A percentile compares a stretch with the other conserved stretches of the same genome.
phyloP scores from a whole-genome alignment of 2,113 vertebrate species.

The Rhea pennata region DNA sequence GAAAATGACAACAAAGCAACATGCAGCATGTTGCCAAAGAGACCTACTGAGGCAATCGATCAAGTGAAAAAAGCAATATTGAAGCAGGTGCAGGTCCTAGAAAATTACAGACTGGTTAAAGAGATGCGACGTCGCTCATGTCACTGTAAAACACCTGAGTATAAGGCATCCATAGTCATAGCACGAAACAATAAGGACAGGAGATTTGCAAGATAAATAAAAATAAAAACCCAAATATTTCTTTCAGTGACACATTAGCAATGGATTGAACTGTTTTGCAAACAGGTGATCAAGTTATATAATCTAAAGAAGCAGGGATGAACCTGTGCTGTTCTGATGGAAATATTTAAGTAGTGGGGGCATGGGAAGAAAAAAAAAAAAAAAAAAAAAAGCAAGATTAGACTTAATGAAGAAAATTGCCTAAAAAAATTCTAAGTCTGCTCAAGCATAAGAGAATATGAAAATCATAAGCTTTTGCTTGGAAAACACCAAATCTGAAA shows the following conservation, averaged over 20 bases:
- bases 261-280: neutral
- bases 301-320: neutral
- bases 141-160: neutral
- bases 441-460: neutral
- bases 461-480: neutral
- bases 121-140: neutral
- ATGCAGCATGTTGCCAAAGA: neutral
- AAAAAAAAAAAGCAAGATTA: neutral
- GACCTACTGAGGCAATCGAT: neutral
- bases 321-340: neutral
- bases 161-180: neutral
- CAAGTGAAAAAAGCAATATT: neutral
- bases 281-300: neutral
- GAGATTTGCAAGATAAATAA: neutral
- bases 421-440: neutral
- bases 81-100: neutral
- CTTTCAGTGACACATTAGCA: neutral
- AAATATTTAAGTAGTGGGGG: neutral
- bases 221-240: neutral
- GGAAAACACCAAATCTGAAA: neutral
- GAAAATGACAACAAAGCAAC: neutral
- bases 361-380: neutral
- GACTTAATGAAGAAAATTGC: neutral
- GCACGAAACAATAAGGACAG: neutral
- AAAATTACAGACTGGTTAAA: conserved; percentile 1